phyloP scores from a whole-genome alignment of 92 coral and sea anemone species.

The Epizoanthus stellaris region DNA sequence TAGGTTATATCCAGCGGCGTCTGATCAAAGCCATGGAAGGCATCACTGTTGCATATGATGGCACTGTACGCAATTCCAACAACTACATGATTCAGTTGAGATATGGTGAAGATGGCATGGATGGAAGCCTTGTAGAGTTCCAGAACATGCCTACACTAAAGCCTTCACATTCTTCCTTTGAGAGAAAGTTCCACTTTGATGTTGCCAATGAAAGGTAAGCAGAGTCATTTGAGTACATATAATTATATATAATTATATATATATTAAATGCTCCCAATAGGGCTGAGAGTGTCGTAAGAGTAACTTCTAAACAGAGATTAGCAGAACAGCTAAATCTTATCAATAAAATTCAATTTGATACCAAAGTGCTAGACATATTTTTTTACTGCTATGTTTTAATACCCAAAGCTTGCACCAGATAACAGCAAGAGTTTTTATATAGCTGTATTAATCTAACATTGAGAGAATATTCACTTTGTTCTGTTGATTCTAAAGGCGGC shows the following conservation, averaged over 20 bases:
- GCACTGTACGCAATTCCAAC: slow-evolving; percentile 96
- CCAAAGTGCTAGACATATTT: no score
- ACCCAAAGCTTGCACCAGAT: not conserved
- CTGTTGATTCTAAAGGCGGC: slow-evolving; percentile 60
- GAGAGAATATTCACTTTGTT: not conserved
- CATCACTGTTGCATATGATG: slow-evolving; percentile 94
- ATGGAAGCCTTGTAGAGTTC: slow-evolving; percentile 89
- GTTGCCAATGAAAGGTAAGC: slow-evolving; percentile 83
- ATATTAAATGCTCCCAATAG: no score
- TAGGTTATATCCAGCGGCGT: slow-evolving; percentile 99
- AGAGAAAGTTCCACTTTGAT: slow-evolving; percentile 95
- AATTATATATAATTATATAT: not conserved
- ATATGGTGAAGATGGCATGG: slow-evolving; percentile 99
- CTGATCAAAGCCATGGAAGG: slow-evolving; percentile 99
- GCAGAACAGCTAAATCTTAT: no score
- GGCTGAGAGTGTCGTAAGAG: no score
- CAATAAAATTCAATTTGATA: no score
- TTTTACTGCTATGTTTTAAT: no score
- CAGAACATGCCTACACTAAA: slow-evolving; percentile 97
- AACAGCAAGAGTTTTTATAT: not conserved
- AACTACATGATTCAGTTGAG: slow-evolving; percentile 96
- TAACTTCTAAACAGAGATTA: no score
- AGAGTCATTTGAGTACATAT: not conserved
- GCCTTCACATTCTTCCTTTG: slow-evolving; percentile 90
- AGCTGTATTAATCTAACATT: not conserved